These are phyloP conservation scores for Drosophila affinis DNA, from an alignment of 2,888 invertebrate genomes.

Conservation along the genomic window DNA sequence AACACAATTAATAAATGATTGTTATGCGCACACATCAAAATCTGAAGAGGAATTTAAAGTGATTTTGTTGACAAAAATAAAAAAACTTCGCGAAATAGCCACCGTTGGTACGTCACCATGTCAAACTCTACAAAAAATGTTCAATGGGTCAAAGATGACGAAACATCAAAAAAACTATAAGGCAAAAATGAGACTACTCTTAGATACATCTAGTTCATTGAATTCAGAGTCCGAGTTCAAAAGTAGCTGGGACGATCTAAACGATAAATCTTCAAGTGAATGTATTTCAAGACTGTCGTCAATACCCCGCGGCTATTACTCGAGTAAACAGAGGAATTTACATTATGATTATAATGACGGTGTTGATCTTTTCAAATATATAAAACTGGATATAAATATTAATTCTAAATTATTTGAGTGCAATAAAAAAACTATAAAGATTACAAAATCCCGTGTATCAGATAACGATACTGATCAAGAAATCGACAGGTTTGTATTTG, in stretches of 20 bases:
- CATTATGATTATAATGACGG: constrained; percentile 67
- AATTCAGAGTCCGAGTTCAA: constrained; percentile 34
- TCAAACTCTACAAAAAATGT: constrained; percentile 54
- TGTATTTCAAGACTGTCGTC: not conserved
- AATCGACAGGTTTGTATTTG: constrained; percentile 74
- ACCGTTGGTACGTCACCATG: constrained; percentile 30
- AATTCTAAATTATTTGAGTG: constrained; percentile 34
- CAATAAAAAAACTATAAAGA: not conserved
- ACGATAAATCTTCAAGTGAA: not conserved
- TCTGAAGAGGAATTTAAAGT: constrained; percentile 54
- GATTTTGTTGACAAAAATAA: constrained; percentile 60
- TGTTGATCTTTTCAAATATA: constrained; percentile 69
- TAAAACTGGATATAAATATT: constrained; percentile 68
- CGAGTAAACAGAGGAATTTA: constrained; percentile 2
- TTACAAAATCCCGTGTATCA: constrained; percentile 35
- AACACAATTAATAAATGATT: constrained; percentile 67
- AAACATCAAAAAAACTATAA: constrained; percentile 60
- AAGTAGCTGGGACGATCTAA: constrained; percentile 2
- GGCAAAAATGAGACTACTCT: constrained; percentile 58
- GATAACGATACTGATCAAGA: constrained; percentile 78
- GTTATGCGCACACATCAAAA: constrained; percentile 43
- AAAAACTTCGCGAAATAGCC: constrained; percentile 53
- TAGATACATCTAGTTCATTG: constrained; percentile 59
- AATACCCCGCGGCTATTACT: not conserved
- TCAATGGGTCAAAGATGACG: constrained; percentile 48